Base-by-base conservation (phyloP, 2,888 invertebrate genomes). In the Xylota segnis region DNA sequence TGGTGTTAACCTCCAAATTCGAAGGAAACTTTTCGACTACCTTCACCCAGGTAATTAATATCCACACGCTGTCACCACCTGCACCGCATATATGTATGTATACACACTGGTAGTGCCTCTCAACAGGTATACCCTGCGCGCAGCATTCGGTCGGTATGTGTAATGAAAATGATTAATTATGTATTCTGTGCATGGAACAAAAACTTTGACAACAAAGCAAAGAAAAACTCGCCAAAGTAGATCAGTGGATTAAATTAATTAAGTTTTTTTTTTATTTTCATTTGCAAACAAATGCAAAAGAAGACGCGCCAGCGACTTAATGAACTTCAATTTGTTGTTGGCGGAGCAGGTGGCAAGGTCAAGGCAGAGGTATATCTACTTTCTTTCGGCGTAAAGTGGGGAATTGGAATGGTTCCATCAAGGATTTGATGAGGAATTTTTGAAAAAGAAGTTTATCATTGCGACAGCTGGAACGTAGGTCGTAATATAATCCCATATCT, bases 201-300 rank as follows among this genome's bases (percentile, higher is more conserved):
- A 34, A 45, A 65, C 56, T 29, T 9, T 4, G 14, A 43, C 32
- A 70, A 43, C 43, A 43, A 14, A 43, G 43, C 14, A 12, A 52
- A 29, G 37, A 40, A 61, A 18, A 68, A 27, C 34, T 50, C 37
- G 34, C 18, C 34, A 65, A 75, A 65, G 56, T 75, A 75, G 75
- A 65, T 74, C 74, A 63, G 45, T 68, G 50, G 76, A 59, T 59
- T 66, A 59, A 75, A 76, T 58, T 74, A 76, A 76, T 68, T 68
- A 40, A 66, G 16, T n/a, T 32, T 58, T 23, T 27, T 47, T 27
- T 47, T 43, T 61, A 47, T 18, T 47, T 23, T 23, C 23, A 23
- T 23, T 18, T 34, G 74, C 63, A 65, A 59, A 61, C 27, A 43
- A 27, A 27, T n/a, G 16, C 34, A 2, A 37, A n/a, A 37, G 59